Conservation (phyloP, 2,797 vertebrate species). For the Clarias platycephalus region DNA sequence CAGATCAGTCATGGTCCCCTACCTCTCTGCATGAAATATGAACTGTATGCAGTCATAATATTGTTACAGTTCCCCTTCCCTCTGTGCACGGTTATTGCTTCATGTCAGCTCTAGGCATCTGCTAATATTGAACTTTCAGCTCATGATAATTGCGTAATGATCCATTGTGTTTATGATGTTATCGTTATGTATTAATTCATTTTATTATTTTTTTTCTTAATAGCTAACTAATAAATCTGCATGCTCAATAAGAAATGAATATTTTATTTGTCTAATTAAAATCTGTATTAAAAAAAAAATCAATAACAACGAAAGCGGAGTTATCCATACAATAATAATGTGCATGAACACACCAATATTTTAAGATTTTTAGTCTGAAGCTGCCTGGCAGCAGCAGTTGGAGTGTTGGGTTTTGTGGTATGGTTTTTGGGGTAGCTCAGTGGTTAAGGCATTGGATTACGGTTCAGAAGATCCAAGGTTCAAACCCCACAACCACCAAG, state of each 20-base stretch:
- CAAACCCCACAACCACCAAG: too few relatives aligned
- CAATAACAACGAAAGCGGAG: not conserved
- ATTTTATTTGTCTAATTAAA: not conserved
- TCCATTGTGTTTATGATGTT: not conserved
- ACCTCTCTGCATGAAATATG: slow-evolving; percentile 7
- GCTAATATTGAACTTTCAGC: slow-evolving; percentile 16
- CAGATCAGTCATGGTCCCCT: not conserved
- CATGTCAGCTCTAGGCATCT: slow-evolving; percentile 22
- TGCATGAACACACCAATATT: not conserved
- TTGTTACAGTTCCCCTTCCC: slow-evolving; percentile 3
- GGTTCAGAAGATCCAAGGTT: too few relatives aligned
- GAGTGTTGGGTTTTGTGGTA: not conserved
- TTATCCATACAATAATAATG: not conserved
- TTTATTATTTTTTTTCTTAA: not conserved
- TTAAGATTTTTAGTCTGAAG: not conserved
- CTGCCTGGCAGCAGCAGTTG: not conserved
- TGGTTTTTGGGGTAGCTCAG: not conserved
- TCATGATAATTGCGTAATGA: not conserved
- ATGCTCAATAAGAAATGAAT: not conserved
- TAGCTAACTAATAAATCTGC: not conserved
- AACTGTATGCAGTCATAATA: slow-evolving; percentile 16
- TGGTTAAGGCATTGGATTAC: too few relatives aligned
- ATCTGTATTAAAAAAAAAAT: not conserved
- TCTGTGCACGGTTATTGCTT: slow-evolving; percentile 16
- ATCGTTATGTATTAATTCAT: not conserved